These are phyloP conservation scores for Phrynocephalus forsythii DNA, from an alignment of 2,797 vertebrate species.

Conservation along the genomic window DNA sequence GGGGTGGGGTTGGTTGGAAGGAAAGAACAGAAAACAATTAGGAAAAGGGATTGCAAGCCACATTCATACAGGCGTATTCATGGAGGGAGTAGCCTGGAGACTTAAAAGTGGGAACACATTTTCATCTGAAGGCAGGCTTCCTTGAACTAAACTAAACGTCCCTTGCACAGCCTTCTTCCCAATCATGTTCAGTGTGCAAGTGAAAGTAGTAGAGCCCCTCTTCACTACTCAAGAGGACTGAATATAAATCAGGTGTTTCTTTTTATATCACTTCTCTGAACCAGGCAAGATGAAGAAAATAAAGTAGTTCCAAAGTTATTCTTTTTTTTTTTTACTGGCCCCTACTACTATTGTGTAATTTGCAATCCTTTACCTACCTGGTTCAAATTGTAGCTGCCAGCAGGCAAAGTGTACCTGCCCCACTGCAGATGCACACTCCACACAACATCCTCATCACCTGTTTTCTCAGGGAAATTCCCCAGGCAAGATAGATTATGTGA, in stretches of 20 bases:
- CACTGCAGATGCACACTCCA: neutral
- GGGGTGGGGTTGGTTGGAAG: neutral
- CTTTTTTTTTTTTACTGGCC: neutral
- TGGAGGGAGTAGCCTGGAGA: neutral
- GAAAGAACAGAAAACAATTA: slow-evolving; percentile 28
- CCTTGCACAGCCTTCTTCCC: neutral
- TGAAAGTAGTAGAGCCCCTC: neutral
- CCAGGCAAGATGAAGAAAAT: neutral
- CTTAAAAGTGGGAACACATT: neutral
- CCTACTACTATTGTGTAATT: neutral
- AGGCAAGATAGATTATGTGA: neutral
- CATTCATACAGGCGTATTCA: neutral
- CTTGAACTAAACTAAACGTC: neutral
- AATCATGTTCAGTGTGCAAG: neutral
- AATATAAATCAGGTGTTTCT: neutral
- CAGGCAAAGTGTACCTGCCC: neutral
- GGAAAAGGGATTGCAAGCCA: rapidly evolving
- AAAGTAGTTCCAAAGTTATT: neutral
- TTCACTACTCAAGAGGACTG: neutral
- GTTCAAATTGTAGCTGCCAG: neutral
- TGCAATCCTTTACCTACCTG: neutral
- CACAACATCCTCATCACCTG: neutral
- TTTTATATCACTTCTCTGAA: neutral
- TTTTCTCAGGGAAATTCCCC: no score
- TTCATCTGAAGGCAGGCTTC: neutral